These are phyloP conservation scores for Halictus rubicundus DNA, from an alignment of 1,140 invertebrate genomes.

Conservation along the genomic window DNA sequence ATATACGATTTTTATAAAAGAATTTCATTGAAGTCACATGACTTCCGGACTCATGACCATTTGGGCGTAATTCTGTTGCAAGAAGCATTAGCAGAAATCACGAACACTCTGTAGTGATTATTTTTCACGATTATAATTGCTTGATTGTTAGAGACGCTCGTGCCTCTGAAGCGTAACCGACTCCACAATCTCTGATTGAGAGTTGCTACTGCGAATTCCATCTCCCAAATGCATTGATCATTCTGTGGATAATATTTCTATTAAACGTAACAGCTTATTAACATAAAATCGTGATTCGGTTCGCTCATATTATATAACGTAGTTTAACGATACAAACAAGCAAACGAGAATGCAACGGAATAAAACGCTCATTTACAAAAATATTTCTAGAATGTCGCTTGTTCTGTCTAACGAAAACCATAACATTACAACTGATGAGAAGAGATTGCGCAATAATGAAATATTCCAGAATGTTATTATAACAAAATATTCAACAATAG, in stretches of 20 bases:
- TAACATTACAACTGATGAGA: too few relatives aligned
- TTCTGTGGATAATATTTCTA: not conserved
- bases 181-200: not conserved
- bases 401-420: too few relatives aligned
- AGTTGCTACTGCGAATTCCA: not conserved
- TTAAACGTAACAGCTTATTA: not conserved
- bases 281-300: not conserved
- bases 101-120: not conserved
- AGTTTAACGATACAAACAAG: too few relatives aligned
- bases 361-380: too few relatives aligned
- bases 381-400: too few relatives aligned
- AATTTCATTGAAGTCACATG: too few relatives aligned
- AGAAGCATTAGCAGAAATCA: not conserved
- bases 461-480: too few relatives aligned
- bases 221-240: not conserved
- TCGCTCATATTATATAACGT: not conserved
- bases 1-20: too few relatives aligned
- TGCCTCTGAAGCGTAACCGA: slow-evolving; percentile 19
- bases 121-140: slow-evolving; percentile 17
- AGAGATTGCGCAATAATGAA: too few relatives aligned
- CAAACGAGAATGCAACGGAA: too few relatives aligned
- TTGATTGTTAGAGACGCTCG: not conserved
- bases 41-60: too few relatives aligned
- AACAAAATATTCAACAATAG: too few relatives aligned
- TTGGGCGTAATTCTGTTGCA: not conserved